Evolutionary conservation across 2,888 invertebrate species (phyloP).

Genomic region (Mesorhabditis belari): DNA sequence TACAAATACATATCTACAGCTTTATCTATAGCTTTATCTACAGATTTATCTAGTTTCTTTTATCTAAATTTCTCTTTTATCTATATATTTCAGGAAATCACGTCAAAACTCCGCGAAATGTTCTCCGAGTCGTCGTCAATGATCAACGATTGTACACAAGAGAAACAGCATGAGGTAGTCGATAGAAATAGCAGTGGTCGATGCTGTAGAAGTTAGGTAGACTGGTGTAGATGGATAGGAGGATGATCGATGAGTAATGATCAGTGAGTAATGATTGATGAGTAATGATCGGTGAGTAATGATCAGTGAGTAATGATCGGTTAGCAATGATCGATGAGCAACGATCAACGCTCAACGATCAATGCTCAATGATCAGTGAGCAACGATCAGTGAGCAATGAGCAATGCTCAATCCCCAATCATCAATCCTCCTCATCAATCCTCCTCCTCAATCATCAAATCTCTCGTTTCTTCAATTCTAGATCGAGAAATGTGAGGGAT

Average conservation of each 20-base stretch:
- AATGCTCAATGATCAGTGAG: too few relatives aligned
- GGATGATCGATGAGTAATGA: neutral
- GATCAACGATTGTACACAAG: constrained; percentile 5
- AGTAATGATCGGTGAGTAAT: neutral
- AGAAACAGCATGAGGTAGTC: constrained; percentile 9
- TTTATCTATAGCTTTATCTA: neutral
- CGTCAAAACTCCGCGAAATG: constrained; percentile 19
- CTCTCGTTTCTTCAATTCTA: constrained; percentile 2
- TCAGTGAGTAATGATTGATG: neutral
- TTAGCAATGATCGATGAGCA: neutral
- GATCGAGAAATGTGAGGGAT: constrained; percentile 26
- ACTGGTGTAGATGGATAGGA: neutral
- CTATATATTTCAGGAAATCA: constrained; percentile 24
- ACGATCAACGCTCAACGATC: neutral
- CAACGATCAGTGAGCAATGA: too few relatives aligned
- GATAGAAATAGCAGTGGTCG: neutral
- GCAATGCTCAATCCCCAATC: too few relatives aligned
- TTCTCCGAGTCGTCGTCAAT: constrained; percentile 14
- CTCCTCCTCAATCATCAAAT: neutral
- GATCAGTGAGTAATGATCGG: neutral
- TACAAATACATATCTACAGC: too few relatives aligned
- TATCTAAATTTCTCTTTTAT: too few relatives aligned
- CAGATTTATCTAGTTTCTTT: too few relatives aligned
- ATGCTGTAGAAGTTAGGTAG: neutral
- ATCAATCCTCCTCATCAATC: too few relatives aligned